These are phyloP conservation scores for Heliconius eleuchia DNA, from an alignment of 1,140 invertebrate genomes.

Conservation along the genomic window DNA sequence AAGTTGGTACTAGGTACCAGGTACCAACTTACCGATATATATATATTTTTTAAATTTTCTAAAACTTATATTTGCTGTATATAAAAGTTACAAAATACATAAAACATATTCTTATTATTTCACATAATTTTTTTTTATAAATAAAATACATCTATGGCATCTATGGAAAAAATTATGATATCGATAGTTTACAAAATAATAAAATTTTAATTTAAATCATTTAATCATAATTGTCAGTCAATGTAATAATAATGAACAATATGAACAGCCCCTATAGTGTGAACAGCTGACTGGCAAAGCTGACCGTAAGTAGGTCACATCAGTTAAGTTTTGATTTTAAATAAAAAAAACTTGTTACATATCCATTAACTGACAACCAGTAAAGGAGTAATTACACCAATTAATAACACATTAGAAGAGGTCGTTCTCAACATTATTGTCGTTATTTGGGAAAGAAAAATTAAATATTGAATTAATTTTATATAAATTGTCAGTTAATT, in stretches of 20 bases:
- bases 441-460: constrained; percentile 1
- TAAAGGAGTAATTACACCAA: not conserved
- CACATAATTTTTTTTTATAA: too few relatives aligned
- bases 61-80: too few relatives aligned
- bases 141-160: too few relatives aligned
- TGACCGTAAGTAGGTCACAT: not conserved
- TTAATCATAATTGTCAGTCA: too few relatives aligned
- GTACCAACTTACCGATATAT: not conserved
- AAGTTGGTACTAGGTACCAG: not conserved
- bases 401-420: constrained; percentile 12
- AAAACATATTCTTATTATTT: too few relatives aligned
- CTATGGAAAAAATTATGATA: too few relatives aligned
- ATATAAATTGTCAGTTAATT: not conserved
- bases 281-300: not conserved
- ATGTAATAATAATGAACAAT: not conserved
- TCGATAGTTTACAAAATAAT: too few relatives aligned
- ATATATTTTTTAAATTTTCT: too few relatives aligned
- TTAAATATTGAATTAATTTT: not conserved
- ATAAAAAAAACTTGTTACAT: constrained; percentile 4
- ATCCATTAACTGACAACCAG: constrained; percentile 10
- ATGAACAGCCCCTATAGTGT: not conserved
- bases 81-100: too few relatives aligned
- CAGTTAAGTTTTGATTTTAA: not conserved
- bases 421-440: not conserved
- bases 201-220: too few relatives aligned